phyloP scores from a whole-genome alignment of 2,113 vertebrate genomes.

The Cromileptes altivelis region DNA sequence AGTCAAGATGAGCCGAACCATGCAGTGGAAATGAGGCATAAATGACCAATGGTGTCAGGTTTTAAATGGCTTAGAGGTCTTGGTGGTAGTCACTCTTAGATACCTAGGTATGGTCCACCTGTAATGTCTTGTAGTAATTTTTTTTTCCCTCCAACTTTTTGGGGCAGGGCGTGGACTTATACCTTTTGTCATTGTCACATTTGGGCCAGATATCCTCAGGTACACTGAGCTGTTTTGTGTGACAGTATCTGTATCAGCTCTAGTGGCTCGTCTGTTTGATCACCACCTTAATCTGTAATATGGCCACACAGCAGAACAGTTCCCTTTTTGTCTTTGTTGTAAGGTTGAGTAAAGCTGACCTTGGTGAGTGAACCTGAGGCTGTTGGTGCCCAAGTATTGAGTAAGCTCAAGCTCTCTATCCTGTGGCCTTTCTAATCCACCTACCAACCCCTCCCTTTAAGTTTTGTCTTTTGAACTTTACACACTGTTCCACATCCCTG shows the following conservation, averaged over 20 bases:
- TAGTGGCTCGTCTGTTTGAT: neutral
- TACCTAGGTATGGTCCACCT: neutral
- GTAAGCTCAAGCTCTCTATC: neutral
- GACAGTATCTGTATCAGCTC: neutral
- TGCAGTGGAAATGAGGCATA: neutral
- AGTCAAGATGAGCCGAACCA: too few species aligned
- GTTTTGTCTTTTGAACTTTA: neutral
- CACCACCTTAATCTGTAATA: neutral
- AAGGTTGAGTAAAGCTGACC: conserved; percentile 24
- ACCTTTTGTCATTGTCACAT: neutral
- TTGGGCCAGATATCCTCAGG: neutral
- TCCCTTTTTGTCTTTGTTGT: conserved; percentile 24
- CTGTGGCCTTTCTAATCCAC: conserved; percentile 22
- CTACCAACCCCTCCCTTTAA: neutral
- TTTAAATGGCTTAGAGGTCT: neutral
- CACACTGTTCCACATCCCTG: neutral
- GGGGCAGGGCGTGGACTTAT: neutral
- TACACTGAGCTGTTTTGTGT: neutral
- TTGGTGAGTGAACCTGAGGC: conserved; percentile 17
- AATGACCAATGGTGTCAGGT: neutral
- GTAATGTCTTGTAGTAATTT: too few species aligned
- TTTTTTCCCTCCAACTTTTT: neutral
- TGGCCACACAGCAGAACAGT: neutral
- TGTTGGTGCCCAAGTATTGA: conserved; percentile 30
- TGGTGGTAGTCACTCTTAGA: neutral